phyloP scores from a whole-genome alignment of 2,797 vertebrate genomes.

The Perodicticus potto region DNA sequence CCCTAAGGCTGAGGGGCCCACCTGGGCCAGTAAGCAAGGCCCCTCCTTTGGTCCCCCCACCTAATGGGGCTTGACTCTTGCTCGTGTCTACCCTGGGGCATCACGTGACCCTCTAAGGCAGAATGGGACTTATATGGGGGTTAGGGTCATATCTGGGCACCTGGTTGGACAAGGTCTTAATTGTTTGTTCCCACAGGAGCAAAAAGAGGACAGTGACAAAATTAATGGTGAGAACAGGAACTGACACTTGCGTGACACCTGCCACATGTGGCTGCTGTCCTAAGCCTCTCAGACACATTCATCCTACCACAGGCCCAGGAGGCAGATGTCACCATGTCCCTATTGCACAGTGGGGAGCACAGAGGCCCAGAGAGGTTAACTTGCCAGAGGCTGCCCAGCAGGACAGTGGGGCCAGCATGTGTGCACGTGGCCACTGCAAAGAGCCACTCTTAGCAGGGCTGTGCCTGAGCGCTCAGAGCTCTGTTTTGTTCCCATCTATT shows the following conservation, averaged over 20 bases:
- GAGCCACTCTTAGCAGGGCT: background rate
- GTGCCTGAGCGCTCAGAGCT: background rate
- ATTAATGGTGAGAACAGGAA: background rate
- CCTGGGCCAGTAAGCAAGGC: background rate
- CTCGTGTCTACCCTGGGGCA: background rate
- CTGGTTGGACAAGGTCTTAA: background rate
- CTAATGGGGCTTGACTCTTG: background rate
- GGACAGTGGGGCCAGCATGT: background rate
- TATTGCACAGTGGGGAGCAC: too few relatives aligned
- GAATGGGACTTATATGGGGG: background rate
- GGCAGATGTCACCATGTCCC: too few relatives aligned
- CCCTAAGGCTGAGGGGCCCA: rapidly evolving
- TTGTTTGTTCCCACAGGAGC: background rate
- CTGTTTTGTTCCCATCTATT: background rate
- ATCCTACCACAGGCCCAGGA: background rate
- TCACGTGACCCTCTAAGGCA: background rate
- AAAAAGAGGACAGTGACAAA: background rate
- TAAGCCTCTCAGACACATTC: background rate
- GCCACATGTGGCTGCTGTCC: too few relatives aligned
- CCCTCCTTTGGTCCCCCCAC: background rate
- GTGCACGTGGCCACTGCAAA: background rate
- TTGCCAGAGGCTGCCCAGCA: background rate
- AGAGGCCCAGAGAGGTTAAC: background rate
- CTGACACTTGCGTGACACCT: rapidly evolving
- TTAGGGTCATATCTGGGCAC: background rate